Base-by-base conservation (phyloP, 2,113 vertebrate genomes). In the Zapornia atra region DNA sequence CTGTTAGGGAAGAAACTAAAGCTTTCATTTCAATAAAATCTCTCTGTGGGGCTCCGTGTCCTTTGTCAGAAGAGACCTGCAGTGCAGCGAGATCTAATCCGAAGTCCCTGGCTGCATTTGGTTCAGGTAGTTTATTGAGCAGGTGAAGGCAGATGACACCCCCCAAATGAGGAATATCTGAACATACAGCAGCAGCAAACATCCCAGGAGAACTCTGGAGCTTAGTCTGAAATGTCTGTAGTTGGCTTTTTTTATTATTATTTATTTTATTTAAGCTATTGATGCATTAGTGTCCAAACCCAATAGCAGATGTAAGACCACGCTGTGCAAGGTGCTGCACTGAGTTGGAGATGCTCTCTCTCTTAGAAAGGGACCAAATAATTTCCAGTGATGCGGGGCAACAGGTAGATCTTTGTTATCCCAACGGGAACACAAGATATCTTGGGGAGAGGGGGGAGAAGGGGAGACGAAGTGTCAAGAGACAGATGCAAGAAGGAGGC, bases 61-160 rank as follows among this genome's bases (percentile, higher is more conserved):
- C 22, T n/a, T 66, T 44, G 26, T 53, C 38, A 54, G 82, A 56
- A 57, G 24, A 69, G 15, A 56, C 11, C 29, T 76, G 31, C 53
- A 77, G 0, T 65, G 66, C 34, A 72, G 54, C 12, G 25, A 85
- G 21, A 80, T 1, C 29, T 29, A 28, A 81, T 31, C 82, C 79
- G 2, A 42, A 76, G 3, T 73, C 10, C n/a, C 65, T 38, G 71
- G 54, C 54, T 54, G 9, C 21, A 5, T 31, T 33, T 0, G 0
- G 6, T 28, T 86, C 56, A 18, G 31, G 56, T 6, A 34, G 44
- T 25, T 71, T 72, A 31, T 5, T 29, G 6, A 82, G 10, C 77
- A 76, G 59, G 7, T 11, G 34, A 38, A 57, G 20, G 24, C 25
- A 36, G 50, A 33, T 33, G 65, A 44, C 5, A 44, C 5, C 13